These are phyloP conservation scores for Phoxinus dragarum DNA, from an alignment of 2,797 vertebrate species.

Conservation along the genomic window DNA sequence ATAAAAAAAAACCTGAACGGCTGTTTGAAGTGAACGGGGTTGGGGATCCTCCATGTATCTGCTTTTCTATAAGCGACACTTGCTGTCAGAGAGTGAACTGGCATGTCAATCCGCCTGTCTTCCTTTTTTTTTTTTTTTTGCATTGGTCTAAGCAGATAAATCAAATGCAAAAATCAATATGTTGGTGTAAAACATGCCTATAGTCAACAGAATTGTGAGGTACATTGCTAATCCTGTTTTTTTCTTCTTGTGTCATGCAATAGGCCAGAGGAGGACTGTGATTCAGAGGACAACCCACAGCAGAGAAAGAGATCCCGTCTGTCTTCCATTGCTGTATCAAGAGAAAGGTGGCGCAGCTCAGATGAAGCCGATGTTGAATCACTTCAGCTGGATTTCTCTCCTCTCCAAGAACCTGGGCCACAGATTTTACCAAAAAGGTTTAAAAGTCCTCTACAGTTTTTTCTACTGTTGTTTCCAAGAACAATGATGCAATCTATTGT, in stretches of 20 bases:
- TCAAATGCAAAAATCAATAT: neutral
- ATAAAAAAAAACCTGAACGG: neutral
- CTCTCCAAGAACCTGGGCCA: neutral
- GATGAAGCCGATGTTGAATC: neutral
- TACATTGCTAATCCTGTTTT: neutral
- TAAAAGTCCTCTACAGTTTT: slow-evolving; percentile 15
- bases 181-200: neutral
- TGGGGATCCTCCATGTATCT: neutral
- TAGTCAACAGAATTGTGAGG: neutral
- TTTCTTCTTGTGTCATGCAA: neutral
- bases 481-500: slow-evolving; percentile 4
- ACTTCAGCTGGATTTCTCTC: neutral
- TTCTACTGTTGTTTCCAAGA: neutral
- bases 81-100: neutral
- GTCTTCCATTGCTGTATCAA: neutral
- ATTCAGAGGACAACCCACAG: neutral
- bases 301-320: neutral
- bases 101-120: neutral
- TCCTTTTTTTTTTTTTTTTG: too few relatives aligned
- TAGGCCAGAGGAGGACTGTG: neutral
- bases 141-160: neutral
- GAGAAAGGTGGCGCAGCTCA: neutral
- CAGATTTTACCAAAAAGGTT: neutral
- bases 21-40: neutral
- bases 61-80: neutral